phyloP scores from a whole-genome alignment of 2,113 vertebrate genomes.

The Setophaga coronata region DNA sequence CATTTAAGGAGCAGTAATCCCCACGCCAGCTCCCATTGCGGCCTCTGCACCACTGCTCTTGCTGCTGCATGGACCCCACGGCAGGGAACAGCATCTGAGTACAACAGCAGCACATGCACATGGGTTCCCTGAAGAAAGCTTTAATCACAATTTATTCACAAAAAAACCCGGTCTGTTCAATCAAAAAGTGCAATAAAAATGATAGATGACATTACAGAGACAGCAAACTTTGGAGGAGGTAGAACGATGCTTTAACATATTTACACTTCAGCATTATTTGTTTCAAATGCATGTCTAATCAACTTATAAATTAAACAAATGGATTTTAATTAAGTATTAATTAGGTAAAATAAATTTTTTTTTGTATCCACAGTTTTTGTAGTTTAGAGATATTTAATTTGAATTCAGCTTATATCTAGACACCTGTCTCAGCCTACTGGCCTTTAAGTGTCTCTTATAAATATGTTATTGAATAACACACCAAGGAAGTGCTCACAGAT shows the following conservation, averaged over 20 bases:
- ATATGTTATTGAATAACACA: neutral
- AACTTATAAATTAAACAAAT: neutral
- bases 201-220: neutral
- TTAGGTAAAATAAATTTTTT: neutral
- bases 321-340: neutral
- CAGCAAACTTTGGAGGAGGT: rapidly evolving
- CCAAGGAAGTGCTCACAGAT: neutral
- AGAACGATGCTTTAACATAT: neutral
- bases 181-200: neutral
- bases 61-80: neutral
- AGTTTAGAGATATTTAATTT: neutral
- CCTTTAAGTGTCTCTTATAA: neutral
- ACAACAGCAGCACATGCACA: neutral
- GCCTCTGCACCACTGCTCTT: neutral
- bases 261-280: neutral
- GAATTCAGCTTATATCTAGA: neutral
- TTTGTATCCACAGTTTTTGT: neutral
- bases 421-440: neutral
- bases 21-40: neutral
- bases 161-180: neutral
- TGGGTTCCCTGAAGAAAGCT: neutral
- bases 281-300: neutral
- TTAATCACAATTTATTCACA: neutral
- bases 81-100: neutral
- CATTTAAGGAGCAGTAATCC: conserved; percentile 29